Percentiles rank a stretch among this genome's conserved stretches.
Evolutionary conservation across 2,797 vertebrate genomes (phyloP).

Genomic region (Podarcis lilfordi): DNA sequence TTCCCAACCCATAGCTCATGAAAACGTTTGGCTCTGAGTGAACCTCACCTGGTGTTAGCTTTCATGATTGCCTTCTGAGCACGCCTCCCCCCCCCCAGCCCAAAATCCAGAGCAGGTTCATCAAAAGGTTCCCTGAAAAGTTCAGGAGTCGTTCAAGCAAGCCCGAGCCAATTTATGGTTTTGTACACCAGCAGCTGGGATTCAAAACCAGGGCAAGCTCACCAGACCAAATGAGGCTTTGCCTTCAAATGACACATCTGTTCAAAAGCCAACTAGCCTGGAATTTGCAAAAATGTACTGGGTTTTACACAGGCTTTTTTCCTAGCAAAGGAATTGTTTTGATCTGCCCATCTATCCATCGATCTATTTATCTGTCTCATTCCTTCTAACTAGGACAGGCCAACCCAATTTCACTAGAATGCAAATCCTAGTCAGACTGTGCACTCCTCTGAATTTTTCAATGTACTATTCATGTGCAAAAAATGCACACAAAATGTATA

Average conservation of each 20-base stretch:
- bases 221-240: conserved; percentile 13
- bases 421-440: too few species aligned
- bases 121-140: conserved; percentile 55
- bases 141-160: conserved; percentile 52
- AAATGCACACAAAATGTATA: too few species aligned
- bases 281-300: background rate
- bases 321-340: conserved; percentile 45
- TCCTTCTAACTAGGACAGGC: background rate
- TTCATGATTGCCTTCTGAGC: conserved; percentile 15
- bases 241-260: accelerated
- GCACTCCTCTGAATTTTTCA: too few species aligned
- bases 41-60: conserved; percentile 52
- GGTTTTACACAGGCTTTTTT: background rate
- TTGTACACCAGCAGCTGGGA: conserved; percentile 39
- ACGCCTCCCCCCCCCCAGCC: background rate
- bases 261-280: background rate
- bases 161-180: conserved; percentile 33
- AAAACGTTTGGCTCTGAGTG: background rate
- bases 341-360: background rate
- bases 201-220: background rate
- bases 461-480: too few species aligned
- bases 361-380: background rate
- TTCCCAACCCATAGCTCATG: background rate
- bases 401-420: too few species aligned
- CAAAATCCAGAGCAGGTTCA: conserved; percentile 54